A percentile compares a stretch with the other conserved stretches of the same genome.
phyloP scores from a whole-genome alignment of 2,888 invertebrate genomes.

The Spilosoma lubricipeda region DNA sequence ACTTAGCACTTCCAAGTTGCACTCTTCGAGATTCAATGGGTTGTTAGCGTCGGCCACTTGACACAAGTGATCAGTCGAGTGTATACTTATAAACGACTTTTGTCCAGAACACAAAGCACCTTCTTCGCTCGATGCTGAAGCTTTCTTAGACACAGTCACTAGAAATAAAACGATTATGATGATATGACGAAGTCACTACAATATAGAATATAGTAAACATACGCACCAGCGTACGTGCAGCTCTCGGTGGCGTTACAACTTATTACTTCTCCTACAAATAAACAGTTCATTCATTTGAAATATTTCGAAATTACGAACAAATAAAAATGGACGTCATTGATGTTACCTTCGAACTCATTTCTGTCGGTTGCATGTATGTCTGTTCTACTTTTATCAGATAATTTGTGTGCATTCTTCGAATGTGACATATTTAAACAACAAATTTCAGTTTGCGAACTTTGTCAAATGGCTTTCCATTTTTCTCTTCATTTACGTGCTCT shows the following conservation, averaged over 20 bases:
- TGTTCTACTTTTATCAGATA: slow-evolving; percentile 73
- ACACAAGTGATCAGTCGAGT: slow-evolving; percentile 81
- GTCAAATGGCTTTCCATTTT: slow-evolving; percentile 82
- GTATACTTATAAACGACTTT: slow-evolving; percentile 82
- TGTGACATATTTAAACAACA: slow-evolving; percentile 84
- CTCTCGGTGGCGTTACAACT: slow-evolving; percentile 67
- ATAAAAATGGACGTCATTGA: background rate
- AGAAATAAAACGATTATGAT: slow-evolving; percentile 43
- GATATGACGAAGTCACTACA: background rate
- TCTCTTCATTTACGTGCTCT: slow-evolving; percentile 62
- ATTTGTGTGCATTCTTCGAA: slow-evolving; percentile 79
- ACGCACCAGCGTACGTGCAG: slow-evolving; percentile 78
- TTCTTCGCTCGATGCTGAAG: slow-evolving; percentile 64
- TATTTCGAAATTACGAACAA: slow-evolving; percentile 16
- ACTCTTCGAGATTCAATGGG: slow-evolving; percentile 69
- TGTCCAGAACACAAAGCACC: slow-evolving; percentile 67
- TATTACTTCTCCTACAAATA: slow-evolving; percentile 69
- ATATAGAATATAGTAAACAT: slow-evolving; percentile 24
- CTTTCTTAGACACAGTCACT: slow-evolving; percentile 81
- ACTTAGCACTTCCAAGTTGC: slow-evolving; percentile 80
- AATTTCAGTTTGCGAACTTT: slow-evolving; percentile 82
- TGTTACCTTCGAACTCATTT: slow-evolving; percentile 73
- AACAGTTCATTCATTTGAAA: slow-evolving; percentile 42
- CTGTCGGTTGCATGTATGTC: slow-evolving; percentile 61
- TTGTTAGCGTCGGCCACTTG: slow-evolving; percentile 70